A percentile compares a stretch with the other conserved stretches of the same genome.
These are phyloP conservation scores for Poeciliopsis turneri DNA, from an alignment of 2,797 vertebrate genomes.

Conservation along the genomic window DNA sequence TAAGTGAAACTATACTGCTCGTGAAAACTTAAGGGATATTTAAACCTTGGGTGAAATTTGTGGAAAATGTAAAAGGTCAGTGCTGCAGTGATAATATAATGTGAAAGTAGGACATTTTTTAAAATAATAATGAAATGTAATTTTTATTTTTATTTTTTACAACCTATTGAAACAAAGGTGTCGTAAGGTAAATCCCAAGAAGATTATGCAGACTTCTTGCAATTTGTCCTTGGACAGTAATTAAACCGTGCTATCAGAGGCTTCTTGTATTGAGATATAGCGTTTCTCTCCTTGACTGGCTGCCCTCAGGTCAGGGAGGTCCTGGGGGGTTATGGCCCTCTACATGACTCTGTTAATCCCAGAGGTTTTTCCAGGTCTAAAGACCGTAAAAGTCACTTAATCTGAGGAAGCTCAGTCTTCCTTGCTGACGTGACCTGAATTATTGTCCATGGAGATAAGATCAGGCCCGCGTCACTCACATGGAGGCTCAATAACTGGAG, in stretches of 20 bases:
- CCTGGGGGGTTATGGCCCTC: background rate
- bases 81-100: background rate
- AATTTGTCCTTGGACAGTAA: background rate
- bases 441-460: constrained; percentile 8
- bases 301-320: background rate
- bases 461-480: background rate
- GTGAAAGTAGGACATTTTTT: background rate
- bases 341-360: constrained; percentile 4
- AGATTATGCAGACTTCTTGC: background rate
- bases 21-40: too few species aligned
- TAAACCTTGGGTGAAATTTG: background rate
- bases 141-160: background rate
- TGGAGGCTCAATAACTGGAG: background rate
- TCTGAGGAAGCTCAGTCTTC: constrained; percentile 1
- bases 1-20: too few species aligned
- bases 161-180: background rate
- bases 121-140: background rate
- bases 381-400: constrained; percentile 5
- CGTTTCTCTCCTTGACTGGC: background rate
- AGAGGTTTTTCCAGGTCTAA: constrained; percentile 8
- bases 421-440: constrained; percentile 4
- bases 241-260: background rate
- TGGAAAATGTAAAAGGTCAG: background rate
- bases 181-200: background rate
- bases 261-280: background rate